Conservation (phyloP, 2,113 vertebrate genomes). For the Pterocles burchelli region DNA sequence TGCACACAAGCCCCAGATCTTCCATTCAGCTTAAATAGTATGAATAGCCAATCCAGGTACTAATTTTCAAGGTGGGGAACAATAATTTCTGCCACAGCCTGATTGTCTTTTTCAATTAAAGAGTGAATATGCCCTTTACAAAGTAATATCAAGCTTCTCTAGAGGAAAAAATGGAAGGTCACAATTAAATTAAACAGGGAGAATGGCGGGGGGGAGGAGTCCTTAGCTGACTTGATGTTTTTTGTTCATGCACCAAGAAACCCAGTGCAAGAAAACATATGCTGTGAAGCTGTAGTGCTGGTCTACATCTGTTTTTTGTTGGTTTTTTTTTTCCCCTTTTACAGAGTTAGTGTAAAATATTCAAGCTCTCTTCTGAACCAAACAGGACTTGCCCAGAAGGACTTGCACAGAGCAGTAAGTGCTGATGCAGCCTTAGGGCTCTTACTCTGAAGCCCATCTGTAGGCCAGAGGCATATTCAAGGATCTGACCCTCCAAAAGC, state of each 20-base stretch:
- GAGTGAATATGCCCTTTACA: constrained; percentile 49
- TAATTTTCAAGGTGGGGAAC: constrained; percentile 51
- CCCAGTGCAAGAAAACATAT: not conserved
- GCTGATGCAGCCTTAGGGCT: not conserved
- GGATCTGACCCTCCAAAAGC: not conserved
- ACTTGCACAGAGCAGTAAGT: not conserved
- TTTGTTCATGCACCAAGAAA: not conserved
- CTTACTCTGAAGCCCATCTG: not conserved
- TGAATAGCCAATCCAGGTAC: constrained; percentile 29
- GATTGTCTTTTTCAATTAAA: constrained; percentile 64
- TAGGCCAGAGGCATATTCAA: not conserved
- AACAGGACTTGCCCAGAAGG: not conserved
- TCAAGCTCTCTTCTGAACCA: not conserved
- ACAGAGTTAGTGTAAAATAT: constrained; percentile 49
- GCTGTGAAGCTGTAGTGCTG: not conserved
- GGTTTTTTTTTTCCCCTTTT: not conserved
- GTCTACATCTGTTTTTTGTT: constrained; percentile 1
- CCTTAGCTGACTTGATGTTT: not conserved
- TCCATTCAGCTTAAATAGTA: not conserved
- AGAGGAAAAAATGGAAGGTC: constrained; percentile 55
- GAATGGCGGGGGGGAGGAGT: not conserved
- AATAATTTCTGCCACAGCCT: constrained; percentile 46
- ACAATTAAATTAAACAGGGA: constrained; percentile 45
- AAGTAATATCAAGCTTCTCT: constrained; percentile 53
- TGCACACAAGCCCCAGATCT: not conserved